phyloP scores from a whole-genome alignment of 2,888 invertebrate species.

The Rhabditophanes sp. region DNA sequence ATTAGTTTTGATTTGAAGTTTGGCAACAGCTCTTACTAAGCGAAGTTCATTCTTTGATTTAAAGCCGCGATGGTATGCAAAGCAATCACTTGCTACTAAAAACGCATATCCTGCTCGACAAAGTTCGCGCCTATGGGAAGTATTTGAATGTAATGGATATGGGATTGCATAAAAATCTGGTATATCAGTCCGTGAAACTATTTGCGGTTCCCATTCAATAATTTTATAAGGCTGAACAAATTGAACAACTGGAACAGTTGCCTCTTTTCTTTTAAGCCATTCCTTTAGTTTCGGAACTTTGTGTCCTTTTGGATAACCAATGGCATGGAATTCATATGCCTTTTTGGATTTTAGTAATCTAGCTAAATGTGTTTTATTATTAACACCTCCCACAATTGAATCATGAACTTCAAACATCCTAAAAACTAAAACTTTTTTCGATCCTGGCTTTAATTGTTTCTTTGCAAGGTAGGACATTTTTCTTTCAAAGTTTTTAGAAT shows the following conservation, averaged over 20 bases:
- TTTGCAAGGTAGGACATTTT: conserved; percentile 1
- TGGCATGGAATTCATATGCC: conserved; percentile 3
- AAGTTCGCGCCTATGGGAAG: conserved; percentile 5
- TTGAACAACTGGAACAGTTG: neutral
- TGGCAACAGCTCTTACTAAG: neutral
- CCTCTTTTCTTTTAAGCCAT: conserved; percentile 3
- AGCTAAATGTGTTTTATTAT: neutral
- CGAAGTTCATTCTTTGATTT: neutral
- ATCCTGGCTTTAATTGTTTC: neutral
- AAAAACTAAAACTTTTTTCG: conserved; percentile 4
- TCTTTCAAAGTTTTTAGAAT: conserved; percentile 1
- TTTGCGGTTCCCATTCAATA: conserved; percentile 6
- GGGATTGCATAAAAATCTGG: conserved; percentile 2
- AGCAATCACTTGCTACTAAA: conserved; percentile 1
- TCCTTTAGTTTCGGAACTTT: conserved; percentile 1
- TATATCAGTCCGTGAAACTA: conserved; percentile 4
- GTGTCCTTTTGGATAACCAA: conserved; percentile 1
- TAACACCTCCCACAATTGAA: conserved; percentile 2
- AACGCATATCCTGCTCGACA: conserved; percentile 6
- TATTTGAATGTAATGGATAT: neutral
- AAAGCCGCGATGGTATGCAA: conserved; percentile 5
- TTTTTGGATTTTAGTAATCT: neutral
- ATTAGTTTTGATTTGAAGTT: neutral
- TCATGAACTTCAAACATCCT: conserved; percentile 6
- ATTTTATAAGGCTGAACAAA: neutral